Evolutionary conservation across 2,113 vertebrate genomes (phyloP), one percentile per base, ranked within the genome.

Genomic region (Xyrauchen texanus): DNA sequence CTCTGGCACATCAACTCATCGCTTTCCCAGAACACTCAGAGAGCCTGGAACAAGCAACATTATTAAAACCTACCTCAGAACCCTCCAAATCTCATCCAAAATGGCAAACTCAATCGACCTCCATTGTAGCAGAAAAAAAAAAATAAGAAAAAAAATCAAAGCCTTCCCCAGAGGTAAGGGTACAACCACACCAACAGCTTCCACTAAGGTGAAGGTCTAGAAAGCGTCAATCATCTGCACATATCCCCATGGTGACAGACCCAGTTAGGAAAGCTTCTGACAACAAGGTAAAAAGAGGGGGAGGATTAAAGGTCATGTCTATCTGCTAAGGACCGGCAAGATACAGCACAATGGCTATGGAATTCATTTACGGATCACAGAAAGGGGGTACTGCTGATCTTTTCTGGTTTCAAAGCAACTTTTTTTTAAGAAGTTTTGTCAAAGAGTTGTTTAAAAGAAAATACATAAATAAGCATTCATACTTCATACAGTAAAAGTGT

Each of bases 221-320:
- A 46, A 88, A 92, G 86, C 83, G 88, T 90, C 91, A 88, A 87
- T 90, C 88, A 91, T 85, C 83, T 88, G 90, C 78, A 87, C 84
- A 76, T 89, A 90, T 91, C 87, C 88, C 92, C 84, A 88, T 66
- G 77, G 87, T 91, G 90, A 90, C 89, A 90, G 91, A 89, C 88
- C 91, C 86, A 90, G 80, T 87, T 90, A 88, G 89, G 87, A 88
- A 93, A 91, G 88, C 90, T 88, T 86, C 86, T 94, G 93, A 95
- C 92, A 95, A 91, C 81, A 85, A 88, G 91, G 92, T 85, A 86
- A 81, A 64, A 0, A 75, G 62, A 87, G 57, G 85, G 85, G 68
- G 51, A 78, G 67, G 76, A 85, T 82, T 83, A 94, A 95, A 96
- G 93, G 90, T 95, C 93, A 95, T 83, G 77, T 68, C 89, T 88